phyloP scores from a whole-genome alignment of 2,113 vertebrate species.

The Terrapene triunguis region DNA sequence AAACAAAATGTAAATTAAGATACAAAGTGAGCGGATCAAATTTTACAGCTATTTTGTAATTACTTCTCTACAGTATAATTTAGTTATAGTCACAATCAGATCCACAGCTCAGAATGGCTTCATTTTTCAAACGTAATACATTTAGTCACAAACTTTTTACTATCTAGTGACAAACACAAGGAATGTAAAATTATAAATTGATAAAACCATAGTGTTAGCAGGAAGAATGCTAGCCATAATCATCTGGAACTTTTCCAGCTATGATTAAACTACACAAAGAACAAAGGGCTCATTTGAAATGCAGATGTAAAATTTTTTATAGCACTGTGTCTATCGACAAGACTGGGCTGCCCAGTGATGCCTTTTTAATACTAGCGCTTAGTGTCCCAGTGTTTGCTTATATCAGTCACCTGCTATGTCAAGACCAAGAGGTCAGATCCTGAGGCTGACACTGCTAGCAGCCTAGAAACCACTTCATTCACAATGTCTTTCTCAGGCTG shows the following conservation, averaged over 20 bases:
- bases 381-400: constrained; percentile 73
- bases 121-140: background rate
- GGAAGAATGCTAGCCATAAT: constrained; percentile 41
- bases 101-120: background rate
- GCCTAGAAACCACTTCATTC: constrained; percentile 24
- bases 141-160: background rate
- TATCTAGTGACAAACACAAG: constrained; percentile 2
- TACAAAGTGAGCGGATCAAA: accelerated
- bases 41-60: background rate
- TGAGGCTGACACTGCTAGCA: background rate
- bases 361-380: constrained; percentile 65
- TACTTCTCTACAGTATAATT: background rate
- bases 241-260: constrained; percentile 35
- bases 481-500: constrained; percentile 9
- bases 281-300: constrained; percentile 72
- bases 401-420: constrained; percentile 76
- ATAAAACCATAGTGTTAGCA: constrained; percentile 15
- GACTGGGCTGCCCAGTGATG: constrained; percentile 11
- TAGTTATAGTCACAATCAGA: background rate
- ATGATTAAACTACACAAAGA: constrained; percentile 46
- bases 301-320: constrained; percentile 60
- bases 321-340: constrained; percentile 46
- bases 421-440: constrained; percentile 52
- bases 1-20: background rate
- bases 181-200: constrained; percentile 6